Base-by-base conservation (phyloP, 2,113 vertebrate genomes). In the Neodontobutis hainanensis region DNA sequence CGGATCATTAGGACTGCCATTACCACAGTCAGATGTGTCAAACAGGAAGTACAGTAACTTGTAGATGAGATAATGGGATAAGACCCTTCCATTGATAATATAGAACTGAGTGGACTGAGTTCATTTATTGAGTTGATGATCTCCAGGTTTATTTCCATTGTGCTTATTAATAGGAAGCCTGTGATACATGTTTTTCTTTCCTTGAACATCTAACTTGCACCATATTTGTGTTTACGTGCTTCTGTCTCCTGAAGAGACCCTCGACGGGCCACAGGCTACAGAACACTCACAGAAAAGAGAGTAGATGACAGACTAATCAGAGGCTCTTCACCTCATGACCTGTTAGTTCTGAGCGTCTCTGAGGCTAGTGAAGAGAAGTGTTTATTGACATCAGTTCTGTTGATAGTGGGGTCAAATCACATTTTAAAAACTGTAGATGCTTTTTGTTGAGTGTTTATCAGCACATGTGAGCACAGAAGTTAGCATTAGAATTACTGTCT, bases 291-390 rank as follows among this genome's bases (percentile, higher is more conserved):
- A 52, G 58, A 47, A 62, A 48, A 55, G 74, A 78, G 65, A 34
- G 42, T 50, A 79, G 65, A 45, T 87, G 82, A 81, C 75, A 77
- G 67, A 15, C 32, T 66, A 61, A 86, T 87, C 59, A 45, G 32
- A 61, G 43, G 61, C 72, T 69, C 80, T 75, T 87, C 62, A 77
- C 64, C 72, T 74, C 45, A 15, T 73, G 63, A 83, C 77, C 73
- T 68, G 38, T 40, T 40, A 40, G 8, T 6, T 46, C 9, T 65
- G 8, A 45, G 61, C 34, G 61, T 74, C 49, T 65, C 40, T 44
- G 48, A 36, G 69, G 19, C 10, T 44, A 48, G 16, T 53, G 49
- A 27, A 19, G 12, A 61, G 35, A 49, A n/a, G 67, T 43, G 42
- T 62, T 12, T 14, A 50, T 8, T 16, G 43, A 4, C 14, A 47